Evolutionary conservation across 2,113 vertebrate genomes (phyloP).

Genomic region (Ardeotis arabs): DNA sequence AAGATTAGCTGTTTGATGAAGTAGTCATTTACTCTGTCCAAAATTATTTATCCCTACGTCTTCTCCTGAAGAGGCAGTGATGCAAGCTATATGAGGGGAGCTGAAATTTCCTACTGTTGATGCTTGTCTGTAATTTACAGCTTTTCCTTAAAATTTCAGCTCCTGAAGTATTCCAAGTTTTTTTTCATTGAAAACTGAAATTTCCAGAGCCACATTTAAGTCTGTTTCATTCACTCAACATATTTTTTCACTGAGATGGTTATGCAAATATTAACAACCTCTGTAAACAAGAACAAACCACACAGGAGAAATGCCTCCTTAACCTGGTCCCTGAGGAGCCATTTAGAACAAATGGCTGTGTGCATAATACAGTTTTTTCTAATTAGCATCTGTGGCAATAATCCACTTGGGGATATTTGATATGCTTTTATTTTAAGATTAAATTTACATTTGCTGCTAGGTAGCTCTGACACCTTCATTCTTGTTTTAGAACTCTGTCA

Average conservation of each 20-base stretch:
- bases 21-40: neutral
- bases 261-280: slow-evolving; percentile 52
- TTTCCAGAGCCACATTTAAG: neutral
- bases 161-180: neutral
- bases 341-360: slow-evolving; percentile 38
- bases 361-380: slow-evolving; percentile 31
- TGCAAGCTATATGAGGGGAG: neutral
- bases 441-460: slow-evolving; percentile 48
- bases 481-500: slow-evolving; percentile 20
- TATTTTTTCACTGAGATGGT: neutral
- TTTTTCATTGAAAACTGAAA: neutral
- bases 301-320: slow-evolving; percentile 28
- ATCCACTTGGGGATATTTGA: slow-evolving; percentile 37
- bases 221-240: neutral
- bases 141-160: neutral
- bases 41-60: neutral
- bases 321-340: slow-evolving; percentile 38
- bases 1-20: neutral
- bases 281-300: slow-evolving; percentile 61
- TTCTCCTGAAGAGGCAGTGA: neutral
- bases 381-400: slow-evolving; percentile 65
- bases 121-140: neutral
- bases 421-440: slow-evolving; percentile 60
- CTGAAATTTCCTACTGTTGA: neutral
- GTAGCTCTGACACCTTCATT: slow-evolving; percentile 53